phyloP scores from a whole-genome alignment of 2,888 invertebrate species.

The Baccha elongata region DNA sequence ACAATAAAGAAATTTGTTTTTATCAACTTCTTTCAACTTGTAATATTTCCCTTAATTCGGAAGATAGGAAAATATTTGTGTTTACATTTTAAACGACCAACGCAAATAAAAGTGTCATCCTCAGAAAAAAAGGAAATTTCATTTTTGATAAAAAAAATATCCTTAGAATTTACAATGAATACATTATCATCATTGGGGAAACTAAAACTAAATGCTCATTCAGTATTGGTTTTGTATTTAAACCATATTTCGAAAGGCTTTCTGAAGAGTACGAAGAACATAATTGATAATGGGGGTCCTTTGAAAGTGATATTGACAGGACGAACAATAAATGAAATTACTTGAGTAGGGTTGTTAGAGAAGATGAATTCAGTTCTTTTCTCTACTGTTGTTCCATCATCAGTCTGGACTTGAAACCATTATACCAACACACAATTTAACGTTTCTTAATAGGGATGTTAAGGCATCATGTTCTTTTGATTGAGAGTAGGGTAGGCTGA shows the following conservation, averaged over 20 bases:
- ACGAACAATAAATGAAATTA: conserved; percentile 57
- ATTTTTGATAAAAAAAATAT: conserved; percentile 13
- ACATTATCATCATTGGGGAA: conserved; percentile 49
- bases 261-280: conserved; percentile 11
- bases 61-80: background rate
- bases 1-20: too few relatives aligned
- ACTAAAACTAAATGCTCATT: conserved; percentile 47
- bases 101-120: background rate
- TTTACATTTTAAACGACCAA: background rate
- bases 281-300: conserved; percentile 54
- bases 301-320: conserved; percentile 63
- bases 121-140: background rate
- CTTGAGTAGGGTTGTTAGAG: conserved; percentile 56
- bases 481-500: background rate
- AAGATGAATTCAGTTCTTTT: conserved; percentile 7
- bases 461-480: background rate
- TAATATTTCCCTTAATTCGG: too few relatives aligned
- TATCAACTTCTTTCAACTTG: too few relatives aligned
- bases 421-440: conserved; percentile 15
- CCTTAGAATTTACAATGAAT: conserved; percentile 36
- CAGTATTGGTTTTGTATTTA: conserved; percentile 46
- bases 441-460: background rate
- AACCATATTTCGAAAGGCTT: conserved; percentile 23
- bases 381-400: conserved; percentile 13
- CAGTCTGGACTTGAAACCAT: conserved; percentile 43